Conservation (phyloP, 2,888 invertebrate species). For the Sarcophaga caerulescens region DNA sequence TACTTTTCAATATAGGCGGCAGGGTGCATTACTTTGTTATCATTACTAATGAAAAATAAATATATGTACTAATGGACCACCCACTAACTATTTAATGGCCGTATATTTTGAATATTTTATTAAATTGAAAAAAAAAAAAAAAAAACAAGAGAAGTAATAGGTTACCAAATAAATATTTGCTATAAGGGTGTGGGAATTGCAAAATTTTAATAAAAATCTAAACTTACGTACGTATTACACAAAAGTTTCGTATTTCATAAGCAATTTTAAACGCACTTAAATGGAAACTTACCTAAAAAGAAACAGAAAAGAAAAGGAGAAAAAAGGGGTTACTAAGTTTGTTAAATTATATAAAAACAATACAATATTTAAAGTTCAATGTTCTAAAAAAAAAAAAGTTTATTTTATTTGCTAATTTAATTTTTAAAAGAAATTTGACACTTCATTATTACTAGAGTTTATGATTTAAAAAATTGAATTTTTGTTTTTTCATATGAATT, state of each 20-base stretch:
- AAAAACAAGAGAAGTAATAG: not conserved
- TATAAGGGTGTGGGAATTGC: slow-evolving; percentile 11
- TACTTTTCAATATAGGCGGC: slow-evolving; percentile 40
- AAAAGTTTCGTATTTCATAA: not conserved
- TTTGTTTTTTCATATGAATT: not conserved
- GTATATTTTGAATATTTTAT: slow-evolving; percentile 15
- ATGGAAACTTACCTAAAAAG: slow-evolving; percentile 67
- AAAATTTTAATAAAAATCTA: not conserved
- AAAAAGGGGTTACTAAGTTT: slow-evolving; percentile 27
- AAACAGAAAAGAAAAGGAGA: slow-evolving; percentile 40
- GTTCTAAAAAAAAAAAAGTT: not conserved
- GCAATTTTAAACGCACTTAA: not conserved
- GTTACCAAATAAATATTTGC: not conserved
- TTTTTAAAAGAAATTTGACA: slow-evolving; percentile 34
- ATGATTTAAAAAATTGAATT: not conserved
- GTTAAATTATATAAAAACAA: slow-evolving; percentile 4
- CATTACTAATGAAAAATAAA: not conserved
- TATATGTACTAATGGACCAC: slow-evolving; percentile 41
- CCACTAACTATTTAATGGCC: slow-evolving; percentile 53
- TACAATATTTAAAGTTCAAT: slow-evolving; percentile 22
- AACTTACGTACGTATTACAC: slow-evolving; percentile 17
- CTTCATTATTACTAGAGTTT: slow-evolving; percentile 7
- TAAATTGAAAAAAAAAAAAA: not conserved
- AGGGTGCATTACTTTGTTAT: slow-evolving; percentile 23
- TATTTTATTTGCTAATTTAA: not conserved